Evolutionary conservation across 2,113 vertebrate species (phyloP).

Genomic region (Potamarius usumacintae): DNA sequence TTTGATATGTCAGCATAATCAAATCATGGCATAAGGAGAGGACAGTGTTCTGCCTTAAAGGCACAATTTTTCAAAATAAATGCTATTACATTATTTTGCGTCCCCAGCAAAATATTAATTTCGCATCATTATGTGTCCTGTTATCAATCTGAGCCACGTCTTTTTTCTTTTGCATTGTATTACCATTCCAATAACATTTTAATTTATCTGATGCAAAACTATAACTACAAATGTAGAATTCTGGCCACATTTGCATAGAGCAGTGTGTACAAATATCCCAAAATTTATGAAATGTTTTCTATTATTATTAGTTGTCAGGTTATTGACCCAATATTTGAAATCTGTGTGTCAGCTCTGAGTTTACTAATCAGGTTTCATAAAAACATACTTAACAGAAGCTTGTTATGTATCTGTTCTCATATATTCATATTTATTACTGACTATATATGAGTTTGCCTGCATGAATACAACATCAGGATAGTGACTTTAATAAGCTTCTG

Average conservation of each 20-base stretch:
- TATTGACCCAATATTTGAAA: background rate
- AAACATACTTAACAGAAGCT: background rate
- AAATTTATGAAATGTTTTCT: background rate
- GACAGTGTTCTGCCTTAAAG: constrained; percentile 40
- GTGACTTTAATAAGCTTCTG: background rate
- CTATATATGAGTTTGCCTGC: background rate
- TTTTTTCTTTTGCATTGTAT: background rate
- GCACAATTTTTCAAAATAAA: constrained; percentile 48
- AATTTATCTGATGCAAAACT: background rate
- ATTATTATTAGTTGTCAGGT: background rate
- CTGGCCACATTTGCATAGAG: background rate
- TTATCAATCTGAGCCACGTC: constrained; percentile 26
- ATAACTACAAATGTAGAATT: background rate
- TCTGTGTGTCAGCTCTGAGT: background rate
- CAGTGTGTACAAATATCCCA: background rate
- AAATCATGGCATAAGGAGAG: constrained; percentile 45
- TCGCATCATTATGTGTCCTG: constrained; percentile 28
- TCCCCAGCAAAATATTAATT: constrained; percentile 43
- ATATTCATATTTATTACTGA: background rate
- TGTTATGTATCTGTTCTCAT: background rate
- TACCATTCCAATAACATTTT: background rate
- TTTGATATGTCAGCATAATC: constrained; percentile 51
- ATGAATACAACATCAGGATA: background rate
- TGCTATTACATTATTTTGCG: constrained; percentile 46
- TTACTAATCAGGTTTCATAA: background rate